These are phyloP conservation scores for Hydrozoanthus tunicans DNA, from an alignment of 64 coral and sea anemone species.

Conservation along the genomic window DNA sequence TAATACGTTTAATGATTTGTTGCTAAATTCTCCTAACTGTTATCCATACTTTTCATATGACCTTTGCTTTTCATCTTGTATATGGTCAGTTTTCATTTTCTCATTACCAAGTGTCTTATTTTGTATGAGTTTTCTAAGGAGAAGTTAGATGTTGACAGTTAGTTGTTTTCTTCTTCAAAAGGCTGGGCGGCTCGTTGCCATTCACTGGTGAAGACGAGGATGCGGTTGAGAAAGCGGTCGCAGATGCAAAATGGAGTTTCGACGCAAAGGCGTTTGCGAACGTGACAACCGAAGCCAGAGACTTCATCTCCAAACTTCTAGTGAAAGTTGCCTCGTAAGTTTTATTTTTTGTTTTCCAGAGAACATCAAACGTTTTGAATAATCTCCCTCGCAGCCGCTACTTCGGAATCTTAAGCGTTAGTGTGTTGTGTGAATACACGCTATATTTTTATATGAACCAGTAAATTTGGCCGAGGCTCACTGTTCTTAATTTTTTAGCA, in stretches of 20 bases:
- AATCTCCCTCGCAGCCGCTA: background rate
- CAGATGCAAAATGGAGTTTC: conserved; percentile 50
- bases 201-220: conserved; percentile 42
- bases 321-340: conserved; percentile 59
- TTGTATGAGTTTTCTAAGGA: too few species aligned
- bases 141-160: too few species aligned
- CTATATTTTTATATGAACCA: too few species aligned
- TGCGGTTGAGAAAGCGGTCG: conserved; percentile 45
- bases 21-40: too few species aligned
- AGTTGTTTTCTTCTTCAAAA: background rate
- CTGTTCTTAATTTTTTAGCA: too few species aligned
- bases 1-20: too few species aligned
- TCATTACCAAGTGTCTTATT: too few species aligned
- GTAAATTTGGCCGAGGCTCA: too few species aligned
- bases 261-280: conserved; percentile 41
- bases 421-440: too few species aligned
- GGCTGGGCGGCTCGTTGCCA: conserved; percentile 21
- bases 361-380: background rate
- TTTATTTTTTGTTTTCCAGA: background rate
- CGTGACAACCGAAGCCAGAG: conserved; percentile 27
- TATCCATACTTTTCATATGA: too few species aligned
- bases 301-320: conserved; percentile 37
- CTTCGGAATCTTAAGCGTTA: background rate
- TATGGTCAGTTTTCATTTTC: too few species aligned
- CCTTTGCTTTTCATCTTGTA: too few species aligned